phyloP scores from a whole-genome alignment of 2,888 invertebrate species.

The Synanthedon myopaeformis region DNA sequence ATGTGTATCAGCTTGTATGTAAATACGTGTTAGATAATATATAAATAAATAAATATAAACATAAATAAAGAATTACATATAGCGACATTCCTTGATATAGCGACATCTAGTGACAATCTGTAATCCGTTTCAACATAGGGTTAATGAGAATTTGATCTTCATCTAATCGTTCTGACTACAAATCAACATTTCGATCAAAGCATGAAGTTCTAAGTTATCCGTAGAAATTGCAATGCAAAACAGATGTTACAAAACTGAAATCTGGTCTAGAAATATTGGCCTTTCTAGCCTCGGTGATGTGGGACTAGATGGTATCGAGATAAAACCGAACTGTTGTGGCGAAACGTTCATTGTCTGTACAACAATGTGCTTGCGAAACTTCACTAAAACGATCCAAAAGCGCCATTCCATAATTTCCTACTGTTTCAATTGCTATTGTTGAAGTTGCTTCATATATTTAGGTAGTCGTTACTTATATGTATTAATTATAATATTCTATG shows the following conservation, averaged over 20 bases:
- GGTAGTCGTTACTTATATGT: not conserved
- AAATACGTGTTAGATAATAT: no score
- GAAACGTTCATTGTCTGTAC: conserved; percentile 12
- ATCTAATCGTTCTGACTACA: no score
- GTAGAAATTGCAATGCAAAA: not conserved
- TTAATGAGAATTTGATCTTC: no score
- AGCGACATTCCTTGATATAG: no score
- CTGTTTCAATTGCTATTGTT: conserved; percentile 2
- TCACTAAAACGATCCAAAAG: not conserved
- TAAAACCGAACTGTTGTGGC: conserved; percentile 2
- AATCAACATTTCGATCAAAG: no score
- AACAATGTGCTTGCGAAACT: conserved; percentile 12
- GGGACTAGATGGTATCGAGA: conserved; percentile 3
- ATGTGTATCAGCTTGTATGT: no score
- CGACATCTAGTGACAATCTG: no score
- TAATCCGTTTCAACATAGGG: no score
- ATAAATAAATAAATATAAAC: no score
- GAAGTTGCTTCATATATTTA: not conserved
- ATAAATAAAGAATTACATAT: no score
- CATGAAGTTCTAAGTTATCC: no score
- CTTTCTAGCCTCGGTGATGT: conserved; percentile 1
- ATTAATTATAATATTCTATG: no score
- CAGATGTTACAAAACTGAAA: not conserved
- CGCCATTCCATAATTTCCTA: conserved; percentile 7
- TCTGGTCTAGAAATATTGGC: not conserved